Conservation (phyloP, 53 echinoderm and acorn worm species). For the Pentamera pediparva region DNA sequence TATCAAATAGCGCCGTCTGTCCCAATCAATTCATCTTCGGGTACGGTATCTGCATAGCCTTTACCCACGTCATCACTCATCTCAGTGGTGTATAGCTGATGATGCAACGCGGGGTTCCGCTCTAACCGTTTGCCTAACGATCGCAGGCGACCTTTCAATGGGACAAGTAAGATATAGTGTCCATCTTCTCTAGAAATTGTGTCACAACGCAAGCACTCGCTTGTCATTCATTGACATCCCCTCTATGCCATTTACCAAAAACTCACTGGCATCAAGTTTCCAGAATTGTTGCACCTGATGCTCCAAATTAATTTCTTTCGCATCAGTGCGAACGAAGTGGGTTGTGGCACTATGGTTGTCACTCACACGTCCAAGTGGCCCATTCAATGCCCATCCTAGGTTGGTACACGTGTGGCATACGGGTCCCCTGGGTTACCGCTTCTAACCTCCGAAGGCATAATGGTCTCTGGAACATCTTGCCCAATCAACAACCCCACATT, state of each 20-base stretch:
- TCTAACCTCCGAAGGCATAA: background rate
- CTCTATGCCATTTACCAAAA: background rate
- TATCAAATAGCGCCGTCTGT: slow-evolving; percentile 38
- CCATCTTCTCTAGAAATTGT: background rate
- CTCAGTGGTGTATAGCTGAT: background rate
- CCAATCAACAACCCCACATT: slow-evolving; percentile 12
- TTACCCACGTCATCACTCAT: background rate
- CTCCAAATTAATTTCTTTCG: too few relatives aligned
- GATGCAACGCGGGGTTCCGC: slow-evolving; percentile 4
- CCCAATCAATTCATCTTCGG: background rate
- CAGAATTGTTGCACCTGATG: slow-evolving; percentile 29
- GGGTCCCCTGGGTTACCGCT: background rate
- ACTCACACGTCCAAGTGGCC: background rate
- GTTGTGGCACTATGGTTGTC: background rate
- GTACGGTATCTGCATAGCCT: slow-evolving; percentile 24
- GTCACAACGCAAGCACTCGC: slow-evolving; percentile 16
- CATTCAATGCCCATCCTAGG: background rate
- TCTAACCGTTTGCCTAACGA: slow-evolving; percentile 13
- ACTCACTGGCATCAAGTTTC: slow-evolving; percentile 8
- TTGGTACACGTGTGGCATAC: background rate
- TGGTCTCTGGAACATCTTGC: background rate
- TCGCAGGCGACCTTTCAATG: background rate
- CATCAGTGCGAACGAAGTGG: background rate
- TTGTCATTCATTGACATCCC: slow-evolving; percentile 39
- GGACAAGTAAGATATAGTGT: too few relatives aligned